Conservation (phyloP, 2,113 vertebrate genomes). For the Mastomys natalensis region DNA sequence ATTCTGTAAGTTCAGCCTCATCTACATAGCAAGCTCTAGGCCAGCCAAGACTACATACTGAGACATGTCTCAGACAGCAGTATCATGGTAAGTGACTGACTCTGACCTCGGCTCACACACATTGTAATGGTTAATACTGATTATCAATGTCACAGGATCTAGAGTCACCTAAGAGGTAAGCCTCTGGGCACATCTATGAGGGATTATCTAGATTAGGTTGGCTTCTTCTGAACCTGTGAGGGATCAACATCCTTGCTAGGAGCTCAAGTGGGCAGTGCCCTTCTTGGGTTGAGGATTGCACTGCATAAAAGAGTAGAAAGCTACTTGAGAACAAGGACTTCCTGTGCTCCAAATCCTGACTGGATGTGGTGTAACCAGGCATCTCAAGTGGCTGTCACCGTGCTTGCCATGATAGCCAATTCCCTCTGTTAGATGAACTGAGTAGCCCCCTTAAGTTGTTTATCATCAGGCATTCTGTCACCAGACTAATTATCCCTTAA, state of each 20-base stretch:
- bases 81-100: neutral
- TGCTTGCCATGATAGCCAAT: neutral
- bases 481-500: neutral
- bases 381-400: neutral
- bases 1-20: neutral
- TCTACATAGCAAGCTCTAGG: neutral
- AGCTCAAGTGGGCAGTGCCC: neutral
- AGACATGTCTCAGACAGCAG: neutral
- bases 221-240: neutral
- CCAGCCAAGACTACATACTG: neutral
- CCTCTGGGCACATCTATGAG: neutral
- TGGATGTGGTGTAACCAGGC: neutral
- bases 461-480: neutral
- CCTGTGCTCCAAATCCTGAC: neutral
- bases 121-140: neutral
- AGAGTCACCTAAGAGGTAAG: neutral
- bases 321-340: neutral
- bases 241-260: neutral
- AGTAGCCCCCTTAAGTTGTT: neutral
- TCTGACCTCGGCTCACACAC: neutral
- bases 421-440: neutral
- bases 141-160: neutral
- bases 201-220: neutral
- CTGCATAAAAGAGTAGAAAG: neutral
- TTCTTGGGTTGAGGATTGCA: too few relatives aligned